Percentiles rank a stretch among this genome's conserved stretches.
These are phyloP conservation scores for Scolopax rusticola DNA, from an alignment of 2,797 vertebrate species.

Conservation along the genomic window DNA sequence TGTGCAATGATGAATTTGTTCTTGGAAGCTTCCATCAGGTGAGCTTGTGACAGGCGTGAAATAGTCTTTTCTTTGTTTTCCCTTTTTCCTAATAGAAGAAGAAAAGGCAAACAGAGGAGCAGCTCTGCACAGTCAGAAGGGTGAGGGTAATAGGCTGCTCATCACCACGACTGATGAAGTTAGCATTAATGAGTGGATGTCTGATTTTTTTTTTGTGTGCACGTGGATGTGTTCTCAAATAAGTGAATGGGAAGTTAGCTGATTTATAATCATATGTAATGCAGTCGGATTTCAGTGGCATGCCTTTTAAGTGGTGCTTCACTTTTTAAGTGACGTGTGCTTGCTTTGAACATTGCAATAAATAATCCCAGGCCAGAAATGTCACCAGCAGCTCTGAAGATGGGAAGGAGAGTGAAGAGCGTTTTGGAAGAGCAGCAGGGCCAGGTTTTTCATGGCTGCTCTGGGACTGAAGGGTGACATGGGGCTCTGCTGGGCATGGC, in stretches of 20 bases:
- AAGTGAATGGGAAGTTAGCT: background rate
- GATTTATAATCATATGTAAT: background rate
- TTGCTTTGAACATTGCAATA: background rate
- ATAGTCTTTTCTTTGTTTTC: background rate
- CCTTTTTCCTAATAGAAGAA: background rate
- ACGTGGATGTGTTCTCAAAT: background rate
- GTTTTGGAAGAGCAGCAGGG: background rate
- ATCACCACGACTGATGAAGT: background rate
- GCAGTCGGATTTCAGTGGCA: background rate
- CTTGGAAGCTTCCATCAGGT: slow-evolving; percentile 13
- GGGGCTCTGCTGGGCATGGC: rapidly evolving
- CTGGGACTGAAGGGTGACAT: rapidly evolving
- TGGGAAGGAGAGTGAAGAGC: background rate
- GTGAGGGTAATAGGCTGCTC: background rate
- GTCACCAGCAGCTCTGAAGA: background rate
- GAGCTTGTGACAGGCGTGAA: background rate
- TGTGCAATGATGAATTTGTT: background rate
- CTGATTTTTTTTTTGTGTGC: background rate
- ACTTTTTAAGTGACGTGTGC: background rate
- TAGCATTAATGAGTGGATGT: background rate
- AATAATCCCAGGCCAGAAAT: background rate
- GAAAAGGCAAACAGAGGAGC: background rate
- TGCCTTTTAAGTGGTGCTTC: background rate
- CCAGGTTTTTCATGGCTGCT: background rate
- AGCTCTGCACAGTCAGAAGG: background rate